Evolutionary conservation across 2,888 invertebrate genomes (phyloP).

Genomic region (Diarsia rubi): DNA sequence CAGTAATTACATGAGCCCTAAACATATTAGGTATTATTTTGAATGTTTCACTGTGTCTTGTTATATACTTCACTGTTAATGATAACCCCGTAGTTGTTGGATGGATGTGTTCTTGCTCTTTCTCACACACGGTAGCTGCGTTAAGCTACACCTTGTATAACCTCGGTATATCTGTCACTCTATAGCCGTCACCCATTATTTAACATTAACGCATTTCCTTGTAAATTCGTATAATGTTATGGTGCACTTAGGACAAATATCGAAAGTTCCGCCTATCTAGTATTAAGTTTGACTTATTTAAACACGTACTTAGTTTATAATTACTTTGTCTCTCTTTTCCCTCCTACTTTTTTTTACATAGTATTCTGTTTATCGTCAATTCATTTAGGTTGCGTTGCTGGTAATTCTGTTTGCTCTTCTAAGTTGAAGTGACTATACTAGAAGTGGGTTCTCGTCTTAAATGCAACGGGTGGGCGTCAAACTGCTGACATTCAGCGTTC

Average conservation of each 20-base stretch:
- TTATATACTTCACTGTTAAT: conserved; percentile 21
- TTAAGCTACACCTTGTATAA: neutral
- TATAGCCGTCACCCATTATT: conserved; percentile 35
- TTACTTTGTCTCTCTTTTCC: conserved; percentile 58
- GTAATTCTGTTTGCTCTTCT: neutral
- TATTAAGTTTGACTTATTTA: conserved; percentile 75
- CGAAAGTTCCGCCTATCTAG: conserved; percentile 87
- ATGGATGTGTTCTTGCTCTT: conserved; percentile 11
- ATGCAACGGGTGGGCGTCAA: conserved; percentile 20
- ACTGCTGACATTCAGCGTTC: neutral
- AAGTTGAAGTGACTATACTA: neutral
- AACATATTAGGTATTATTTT: neutral
- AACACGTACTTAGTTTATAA: conserved; percentile 63
- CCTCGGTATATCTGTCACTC: conserved; percentile 13
- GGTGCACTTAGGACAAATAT: conserved; percentile 82
- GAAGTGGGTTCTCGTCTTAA: neutral
- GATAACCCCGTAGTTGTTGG: conserved; percentile 19
- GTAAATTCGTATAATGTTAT: conserved; percentile 60
- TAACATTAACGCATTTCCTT: conserved; percentile 50
- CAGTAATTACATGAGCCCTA: neutral
- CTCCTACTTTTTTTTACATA: conserved; percentile 1
- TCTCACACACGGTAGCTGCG: conserved; percentile 15
- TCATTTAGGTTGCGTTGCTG: neutral
- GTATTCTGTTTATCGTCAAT: neutral
- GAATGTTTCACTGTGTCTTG: conserved; percentile 11